phyloP scores from a whole-genome alignment of 2,888 invertebrate species.

The Sipha maydis region DNA sequence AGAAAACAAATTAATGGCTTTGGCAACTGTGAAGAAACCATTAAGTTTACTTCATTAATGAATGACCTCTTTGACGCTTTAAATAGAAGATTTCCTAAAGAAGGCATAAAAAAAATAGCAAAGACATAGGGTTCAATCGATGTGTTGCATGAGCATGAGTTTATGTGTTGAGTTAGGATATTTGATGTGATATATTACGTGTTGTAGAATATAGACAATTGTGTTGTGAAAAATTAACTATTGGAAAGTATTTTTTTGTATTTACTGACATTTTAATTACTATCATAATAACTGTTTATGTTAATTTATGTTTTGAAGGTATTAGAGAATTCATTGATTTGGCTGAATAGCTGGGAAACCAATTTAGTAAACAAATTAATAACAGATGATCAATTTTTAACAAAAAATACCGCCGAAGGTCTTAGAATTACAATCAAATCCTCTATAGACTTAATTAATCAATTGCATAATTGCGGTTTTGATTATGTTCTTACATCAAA shows the following conservation, averaged over 20 bases:
- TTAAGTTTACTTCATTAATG: not conserved
- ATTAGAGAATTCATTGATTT: not conserved
- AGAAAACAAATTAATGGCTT: too few species aligned
- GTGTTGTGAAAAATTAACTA: too few species aligned
- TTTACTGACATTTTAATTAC: too few species aligned
- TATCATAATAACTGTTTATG: too few species aligned
- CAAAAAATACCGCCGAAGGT: not conserved
- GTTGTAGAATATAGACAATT: too few species aligned
- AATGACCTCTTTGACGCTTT: not conserved
- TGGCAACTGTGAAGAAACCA: too few species aligned
- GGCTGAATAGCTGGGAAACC: not conserved
- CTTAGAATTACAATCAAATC: not conserved
- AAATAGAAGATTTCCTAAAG: not conserved
- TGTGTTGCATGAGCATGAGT: too few species aligned
- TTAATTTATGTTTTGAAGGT: not conserved
- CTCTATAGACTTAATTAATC: not conserved
- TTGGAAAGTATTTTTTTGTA: conserved; percentile 1
- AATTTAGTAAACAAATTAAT: not conserved
- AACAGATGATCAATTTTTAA: not conserved
- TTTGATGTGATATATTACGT: too few species aligned
- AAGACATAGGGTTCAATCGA: too few species aligned
- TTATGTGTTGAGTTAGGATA: too few species aligned
- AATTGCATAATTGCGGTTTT: not conserved
- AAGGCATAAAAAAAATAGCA: not conserved
- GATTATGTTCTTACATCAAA: too few species aligned